Evolutionary conservation across 2,888 invertebrate species (phyloP).

Genomic region (Erynnis tages): DNA sequence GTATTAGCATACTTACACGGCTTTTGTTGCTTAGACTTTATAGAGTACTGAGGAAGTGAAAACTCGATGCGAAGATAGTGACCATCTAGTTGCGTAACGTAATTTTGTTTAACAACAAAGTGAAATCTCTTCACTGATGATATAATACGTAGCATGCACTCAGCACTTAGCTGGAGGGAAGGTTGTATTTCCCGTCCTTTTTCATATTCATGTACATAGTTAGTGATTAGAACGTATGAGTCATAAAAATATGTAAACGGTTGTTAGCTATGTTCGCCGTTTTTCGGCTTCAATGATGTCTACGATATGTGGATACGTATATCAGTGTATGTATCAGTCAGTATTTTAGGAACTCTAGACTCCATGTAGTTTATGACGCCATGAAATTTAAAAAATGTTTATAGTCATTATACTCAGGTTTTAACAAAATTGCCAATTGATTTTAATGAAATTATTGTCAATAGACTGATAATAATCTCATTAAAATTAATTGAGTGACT

Average conservation of each 20-base stretch:
- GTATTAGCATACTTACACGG: slow-evolving; percentile 16
- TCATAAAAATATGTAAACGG: slow-evolving; percentile 4
- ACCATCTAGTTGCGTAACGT: slow-evolving; percentile 62
- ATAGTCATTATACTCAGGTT: too few species aligned
- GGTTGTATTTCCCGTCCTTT: slow-evolving; percentile 22
- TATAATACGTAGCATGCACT: slow-evolving; percentile 53
- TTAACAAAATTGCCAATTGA: too few species aligned
- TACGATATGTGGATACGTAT: too few species aligned
- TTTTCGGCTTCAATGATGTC: too few species aligned
- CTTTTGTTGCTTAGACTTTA: slow-evolving; percentile 29
- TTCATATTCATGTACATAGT: slow-evolving; percentile 10
- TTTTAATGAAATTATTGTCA: too few species aligned
- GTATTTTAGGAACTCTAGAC: too few species aligned
- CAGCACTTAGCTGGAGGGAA: slow-evolving; percentile 11
- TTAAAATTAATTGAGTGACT: too few species aligned
- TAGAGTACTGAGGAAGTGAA: slow-evolving; percentile 53
- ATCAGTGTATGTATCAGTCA: too few species aligned
- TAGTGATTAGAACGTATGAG: slow-evolving; percentile 10
- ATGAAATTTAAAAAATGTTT: too few species aligned
- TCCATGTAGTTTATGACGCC: too few species aligned
- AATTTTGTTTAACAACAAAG: slow-evolving; percentile 74
- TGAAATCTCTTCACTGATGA: slow-evolving; percentile 64
- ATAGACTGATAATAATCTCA: too few species aligned
- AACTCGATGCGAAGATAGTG: slow-evolving; percentile 47
- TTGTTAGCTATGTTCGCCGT: too few species aligned